Evolutionary conservation across 2,113 vertebrate species (phyloP).

Genomic region (Rhabdornis inornatus): DNA sequence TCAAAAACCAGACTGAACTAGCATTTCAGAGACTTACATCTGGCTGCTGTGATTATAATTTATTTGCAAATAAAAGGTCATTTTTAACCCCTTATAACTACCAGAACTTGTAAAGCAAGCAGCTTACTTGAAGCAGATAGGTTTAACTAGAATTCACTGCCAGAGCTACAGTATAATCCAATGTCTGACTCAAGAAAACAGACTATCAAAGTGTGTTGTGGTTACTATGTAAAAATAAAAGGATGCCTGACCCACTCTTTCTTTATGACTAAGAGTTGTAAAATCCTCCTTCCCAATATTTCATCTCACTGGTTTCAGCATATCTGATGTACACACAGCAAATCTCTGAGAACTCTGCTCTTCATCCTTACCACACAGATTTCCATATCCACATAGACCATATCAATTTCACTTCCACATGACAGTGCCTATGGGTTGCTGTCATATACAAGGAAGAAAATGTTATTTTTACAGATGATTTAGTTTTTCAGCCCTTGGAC

Average conservation of each 20-base stretch:
- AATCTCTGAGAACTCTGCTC: neutral
- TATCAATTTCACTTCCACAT: neutral
- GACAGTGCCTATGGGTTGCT: neutral
- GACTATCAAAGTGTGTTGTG: neutral
- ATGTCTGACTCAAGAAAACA: neutral
- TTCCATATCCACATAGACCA: neutral
- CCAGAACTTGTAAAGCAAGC: neutral
- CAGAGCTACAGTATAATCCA: neutral
- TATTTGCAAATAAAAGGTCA: neutral
- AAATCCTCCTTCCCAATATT: neutral
- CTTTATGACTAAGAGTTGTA: accelerated
- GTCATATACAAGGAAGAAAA: neutral
- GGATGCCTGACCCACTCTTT: neutral
- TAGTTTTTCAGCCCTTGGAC: neutral
- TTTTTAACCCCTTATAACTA: neutral
- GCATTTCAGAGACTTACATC: neutral
- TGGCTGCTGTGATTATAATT: neutral
- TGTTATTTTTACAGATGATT: constrained; percentile 18
- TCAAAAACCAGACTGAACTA: neutral
- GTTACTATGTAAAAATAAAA: neutral
- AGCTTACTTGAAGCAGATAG: neutral
- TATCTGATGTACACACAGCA: neutral
- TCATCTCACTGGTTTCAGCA: neutral
- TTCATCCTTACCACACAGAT: neutral
- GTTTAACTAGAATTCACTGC: neutral